Base-by-base conservation (phyloP, 2,113 vertebrate genomes). In the Cephalopterus ornatus region DNA sequence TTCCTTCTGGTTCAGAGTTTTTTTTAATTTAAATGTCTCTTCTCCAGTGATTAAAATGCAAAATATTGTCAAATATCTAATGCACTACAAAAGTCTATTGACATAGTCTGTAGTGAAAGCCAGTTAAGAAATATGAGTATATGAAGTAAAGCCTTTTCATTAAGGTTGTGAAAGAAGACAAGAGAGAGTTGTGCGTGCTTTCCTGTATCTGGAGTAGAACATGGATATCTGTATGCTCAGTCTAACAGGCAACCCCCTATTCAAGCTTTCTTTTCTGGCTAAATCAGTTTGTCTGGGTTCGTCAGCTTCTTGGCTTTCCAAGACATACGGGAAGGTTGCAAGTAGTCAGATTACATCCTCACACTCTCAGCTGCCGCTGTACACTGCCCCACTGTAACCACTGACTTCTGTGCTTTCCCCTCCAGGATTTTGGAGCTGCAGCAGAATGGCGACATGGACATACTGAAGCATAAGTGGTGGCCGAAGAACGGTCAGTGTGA, bases 401-500 rank as follows among this genome's bases (percentile, higher is more conserved):
- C 42, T 30, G 32, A 22, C 70, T 97, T 97, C 42, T 98, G 32
- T 98, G 89, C 89, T 97, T 95, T 89, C 47, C 82, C 41, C 86
- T 93, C 59, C 92, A 99, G 99, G 98, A 99, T 99, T 95, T 96
- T 99, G 98, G 99, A 99, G 97, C 99, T 99, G 74, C 99, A 99
- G 97, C 99, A 99, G 97, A 99, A 99, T 2, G 99, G 99, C 0
- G 99, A 99, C 95, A 99, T 99, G 99, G 99, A 99, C 73, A 97
- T 99, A 41, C 95, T 99, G 95, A 99, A 99, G 96, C 98, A 99
- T 93, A 99, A 99, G 95, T 99, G 99, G 99, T 99, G 99, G 99
- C 99, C 99, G 2, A 98, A 98, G 95, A 99, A 99, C 6, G 98
- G 99, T 91, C 99, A 99, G 11, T 99, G 99, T 95, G 99, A 99